Conservation (phyloP, 2,113 vertebrate species). For the Electrona antarctica region DNA sequence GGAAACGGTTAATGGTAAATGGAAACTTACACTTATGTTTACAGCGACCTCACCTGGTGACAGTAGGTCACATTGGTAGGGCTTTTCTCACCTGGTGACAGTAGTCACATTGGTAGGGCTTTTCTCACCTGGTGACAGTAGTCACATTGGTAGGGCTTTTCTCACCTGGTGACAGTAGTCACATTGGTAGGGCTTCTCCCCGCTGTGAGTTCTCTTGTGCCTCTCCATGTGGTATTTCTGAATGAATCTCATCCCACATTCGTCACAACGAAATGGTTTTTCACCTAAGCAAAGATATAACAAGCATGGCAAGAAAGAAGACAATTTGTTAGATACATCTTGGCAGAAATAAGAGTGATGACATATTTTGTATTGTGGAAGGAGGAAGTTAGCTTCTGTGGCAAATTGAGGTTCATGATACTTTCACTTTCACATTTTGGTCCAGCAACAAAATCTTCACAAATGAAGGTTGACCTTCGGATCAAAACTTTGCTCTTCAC, state of each 20-base stretch:
- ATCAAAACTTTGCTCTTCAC: too few species aligned
- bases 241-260: conserved; percentile 99
- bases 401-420: too few species aligned
- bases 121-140: conserved; percentile 98
- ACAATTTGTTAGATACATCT: too few species aligned
- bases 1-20: too few species aligned
- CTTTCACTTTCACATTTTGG: too few species aligned
- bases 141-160: conserved; percentile 99
- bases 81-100: conserved; percentile 99
- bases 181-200: conserved; percentile 98
- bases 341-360: too few species aligned
- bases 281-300: conserved; percentile 81
- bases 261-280: conserved; percentile 97
- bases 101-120: conserved; percentile 98
- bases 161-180: conserved; percentile 98
- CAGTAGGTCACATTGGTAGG: conserved; percentile 99
- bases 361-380: too few species aligned
- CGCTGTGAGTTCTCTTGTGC: conserved; percentile 98
- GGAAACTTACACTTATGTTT: too few species aligned
- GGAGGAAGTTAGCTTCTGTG: too few species aligned
- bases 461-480: too few species aligned
- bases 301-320: neutral
- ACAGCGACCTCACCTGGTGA: conserved; percentile 86
- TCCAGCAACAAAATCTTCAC: too few species aligned
- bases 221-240: conserved; percentile 99